Conservation (phyloP, 2,797 vertebrate species). For the Ceyx erithaca region DNA sequence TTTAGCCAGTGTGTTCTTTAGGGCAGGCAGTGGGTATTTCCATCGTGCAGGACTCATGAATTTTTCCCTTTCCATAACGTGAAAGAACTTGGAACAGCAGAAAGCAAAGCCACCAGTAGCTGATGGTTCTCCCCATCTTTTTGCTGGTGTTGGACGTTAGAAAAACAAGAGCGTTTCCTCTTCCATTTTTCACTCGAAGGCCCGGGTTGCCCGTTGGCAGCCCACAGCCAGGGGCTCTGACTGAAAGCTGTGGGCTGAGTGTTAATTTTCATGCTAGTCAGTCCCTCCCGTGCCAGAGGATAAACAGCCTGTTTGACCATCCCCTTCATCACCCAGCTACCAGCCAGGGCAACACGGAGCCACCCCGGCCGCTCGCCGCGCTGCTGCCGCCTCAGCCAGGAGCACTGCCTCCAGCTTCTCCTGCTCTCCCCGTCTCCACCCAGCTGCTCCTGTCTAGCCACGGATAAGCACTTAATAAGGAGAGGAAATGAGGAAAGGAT, state of each 20-base stretch:
- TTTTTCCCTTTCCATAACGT: background rate
- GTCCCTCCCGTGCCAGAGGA: background rate
- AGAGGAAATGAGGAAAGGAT: conserved; percentile 24
- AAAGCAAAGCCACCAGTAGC: background rate
- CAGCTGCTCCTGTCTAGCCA: conserved; percentile 6
- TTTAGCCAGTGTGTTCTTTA: background rate
- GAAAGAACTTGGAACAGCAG: background rate
- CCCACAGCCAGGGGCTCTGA: background rate
- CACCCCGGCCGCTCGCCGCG: background rate
- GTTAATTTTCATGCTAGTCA: background rate
- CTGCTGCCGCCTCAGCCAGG: background rate
- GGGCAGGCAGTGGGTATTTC: background rate
- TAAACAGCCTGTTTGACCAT: background rate
- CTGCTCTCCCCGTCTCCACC: background rate
- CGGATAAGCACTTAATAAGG: conserved; percentile 4
- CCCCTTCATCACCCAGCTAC: background rate
- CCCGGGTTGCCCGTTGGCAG: background rate
- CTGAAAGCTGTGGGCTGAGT: background rate
- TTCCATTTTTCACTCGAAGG: background rate
- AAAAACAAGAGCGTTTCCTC: background rate
- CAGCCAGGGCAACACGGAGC: background rate
- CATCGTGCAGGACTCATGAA: background rate
- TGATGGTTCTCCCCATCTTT: background rate
- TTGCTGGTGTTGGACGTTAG: background rate
- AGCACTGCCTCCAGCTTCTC: background rate